These are phyloP conservation scores for Tinamus major DNA, from an alignment of 2,797 vertebrate species.

Conservation along the genomic window DNA sequence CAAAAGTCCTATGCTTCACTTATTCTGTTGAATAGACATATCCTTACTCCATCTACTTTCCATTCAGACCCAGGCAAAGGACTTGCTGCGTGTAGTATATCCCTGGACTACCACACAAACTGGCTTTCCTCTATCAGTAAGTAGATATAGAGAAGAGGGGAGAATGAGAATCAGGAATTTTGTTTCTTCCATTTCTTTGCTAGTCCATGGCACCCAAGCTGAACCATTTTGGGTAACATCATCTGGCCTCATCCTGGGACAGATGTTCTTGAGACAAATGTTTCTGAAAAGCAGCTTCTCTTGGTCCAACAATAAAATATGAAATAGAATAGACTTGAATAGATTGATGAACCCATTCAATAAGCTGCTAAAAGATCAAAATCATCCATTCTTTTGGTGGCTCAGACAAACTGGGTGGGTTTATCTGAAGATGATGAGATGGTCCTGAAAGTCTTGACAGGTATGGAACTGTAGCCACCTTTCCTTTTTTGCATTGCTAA, in stretches of 20 bases:
- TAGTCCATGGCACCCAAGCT: neutral
- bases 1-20: neutral
- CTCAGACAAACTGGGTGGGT: neutral
- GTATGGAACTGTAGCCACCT: neutral
- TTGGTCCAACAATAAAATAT: neutral
- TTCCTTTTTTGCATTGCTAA: neutral
- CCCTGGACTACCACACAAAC: fast-evolving
- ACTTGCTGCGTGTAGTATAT: neutral
- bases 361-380: neutral
- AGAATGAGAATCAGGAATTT: fast-evolving
- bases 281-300: neutral
- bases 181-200: neutral
- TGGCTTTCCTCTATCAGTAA: neutral
- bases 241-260: neutral
- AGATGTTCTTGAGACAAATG: neutral
- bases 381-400: neutral
- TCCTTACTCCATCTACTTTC: neutral
- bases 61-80: neutral
- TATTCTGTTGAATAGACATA: neutral
- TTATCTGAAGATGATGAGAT: neutral
- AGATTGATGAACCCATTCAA: neutral
- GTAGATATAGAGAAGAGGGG: neutral
- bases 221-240: neutral
- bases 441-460: neutral
- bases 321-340: neutral